These are phyloP conservation scores for Desoria tigrina DNA, from an alignment of 2,888 invertebrate species.

Conservation along the genomic window DNA sequence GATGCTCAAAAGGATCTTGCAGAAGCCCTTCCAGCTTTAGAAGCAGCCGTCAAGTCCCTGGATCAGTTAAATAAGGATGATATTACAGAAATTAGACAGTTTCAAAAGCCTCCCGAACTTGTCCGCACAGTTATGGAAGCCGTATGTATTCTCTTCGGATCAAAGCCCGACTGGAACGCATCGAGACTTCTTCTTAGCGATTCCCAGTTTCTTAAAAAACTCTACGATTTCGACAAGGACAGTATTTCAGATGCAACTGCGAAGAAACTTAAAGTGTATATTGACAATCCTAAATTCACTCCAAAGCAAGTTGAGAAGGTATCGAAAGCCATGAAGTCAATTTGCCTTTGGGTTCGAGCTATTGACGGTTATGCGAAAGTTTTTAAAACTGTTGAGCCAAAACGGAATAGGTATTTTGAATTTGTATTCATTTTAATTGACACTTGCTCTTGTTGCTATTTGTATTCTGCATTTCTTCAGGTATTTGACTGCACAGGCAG, in stretches of 20 bases:
- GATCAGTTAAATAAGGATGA: slow-evolving; percentile 85
- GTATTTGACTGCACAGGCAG: slow-evolving; percentile 61
- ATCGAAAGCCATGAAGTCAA: slow-evolving; percentile 82
- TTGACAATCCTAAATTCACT: slow-evolving; percentile 81
- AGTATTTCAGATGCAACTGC: slow-evolving; percentile 74
- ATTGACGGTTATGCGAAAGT: slow-evolving; percentile 86
- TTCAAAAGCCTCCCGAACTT: slow-evolving; percentile 81
- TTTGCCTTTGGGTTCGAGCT: slow-evolving; percentile 90
- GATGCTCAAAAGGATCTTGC: slow-evolving; percentile 81
- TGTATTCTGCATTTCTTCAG: too few species aligned
- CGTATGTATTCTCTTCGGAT: slow-evolving; percentile 70
- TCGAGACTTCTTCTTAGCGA: slow-evolving; percentile 81
- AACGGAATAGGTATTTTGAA: slow-evolving; percentile 69
- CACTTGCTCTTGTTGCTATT: not conserved
- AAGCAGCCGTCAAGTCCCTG: slow-evolving; percentile 79
- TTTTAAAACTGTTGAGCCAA: slow-evolving; percentile 83
- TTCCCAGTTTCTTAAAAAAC: slow-evolving; percentile 75
- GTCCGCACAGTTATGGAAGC: slow-evolving; percentile 91
- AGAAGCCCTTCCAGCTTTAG: slow-evolving; percentile 81
- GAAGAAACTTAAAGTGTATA: slow-evolving; percentile 78
- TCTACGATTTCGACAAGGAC: slow-evolving; percentile 84
- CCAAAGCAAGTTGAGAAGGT: slow-evolving; percentile 82
- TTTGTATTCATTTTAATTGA: slow-evolving; percentile 59
- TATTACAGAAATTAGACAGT: slow-evolving; percentile 84
- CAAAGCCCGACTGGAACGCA: slow-evolving; percentile 80